Percentiles rank a stretch among this genome's conserved stretches.
Evolutionary conservation across 2,888 invertebrate genomes (phyloP).

Genomic region (Hypselothyrea guttata): DNA sequence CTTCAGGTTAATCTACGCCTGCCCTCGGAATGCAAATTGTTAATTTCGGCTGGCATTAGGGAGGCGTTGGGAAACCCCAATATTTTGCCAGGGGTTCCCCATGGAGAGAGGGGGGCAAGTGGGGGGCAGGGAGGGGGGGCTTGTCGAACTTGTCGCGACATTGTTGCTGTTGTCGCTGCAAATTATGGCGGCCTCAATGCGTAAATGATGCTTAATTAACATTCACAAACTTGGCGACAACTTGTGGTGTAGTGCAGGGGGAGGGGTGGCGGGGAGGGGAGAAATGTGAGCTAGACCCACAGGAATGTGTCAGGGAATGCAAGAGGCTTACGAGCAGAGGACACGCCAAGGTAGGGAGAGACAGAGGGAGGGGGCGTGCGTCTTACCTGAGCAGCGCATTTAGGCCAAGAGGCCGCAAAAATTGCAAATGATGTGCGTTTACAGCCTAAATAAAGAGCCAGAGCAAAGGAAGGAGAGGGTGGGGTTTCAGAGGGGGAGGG

Average conservation of each 20-base stretch:
- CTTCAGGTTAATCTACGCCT: conserved; percentile 25
- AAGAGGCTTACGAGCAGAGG: not conserved
- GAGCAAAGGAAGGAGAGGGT: not conserved
- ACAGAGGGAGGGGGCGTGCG: not conserved
- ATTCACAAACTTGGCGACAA: conserved; percentile 57
- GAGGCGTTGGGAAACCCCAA: conserved; percentile 1
- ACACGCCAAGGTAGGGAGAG: not conserved
- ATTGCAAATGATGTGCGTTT: conserved; percentile 68
- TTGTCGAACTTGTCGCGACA: conserved; percentile 73
- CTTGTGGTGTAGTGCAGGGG: not conserved
- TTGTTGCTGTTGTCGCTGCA: conserved; percentile 62
- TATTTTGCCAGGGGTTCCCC: conserved; percentile 4
- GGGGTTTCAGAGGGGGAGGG: conserved; percentile 1
- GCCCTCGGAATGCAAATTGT: conserved; percentile 38
- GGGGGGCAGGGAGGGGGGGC: conserved; percentile 18
- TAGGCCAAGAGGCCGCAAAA: conserved; percentile 43
- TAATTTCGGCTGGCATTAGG: conserved; percentile 31
- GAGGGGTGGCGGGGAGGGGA: not conserved
- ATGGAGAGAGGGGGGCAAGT: not conserved
- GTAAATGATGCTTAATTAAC: conserved; percentile 75
- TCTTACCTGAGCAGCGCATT: conserved; percentile 18
- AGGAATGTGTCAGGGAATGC: conserved; percentile 29
- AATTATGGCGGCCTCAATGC: conserved; percentile 74
- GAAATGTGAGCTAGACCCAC: not conserved
- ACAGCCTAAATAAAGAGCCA: conserved; percentile 36